Conservation (phyloP, 2,888 invertebrate species). For the Smittia aterrima region DNA sequence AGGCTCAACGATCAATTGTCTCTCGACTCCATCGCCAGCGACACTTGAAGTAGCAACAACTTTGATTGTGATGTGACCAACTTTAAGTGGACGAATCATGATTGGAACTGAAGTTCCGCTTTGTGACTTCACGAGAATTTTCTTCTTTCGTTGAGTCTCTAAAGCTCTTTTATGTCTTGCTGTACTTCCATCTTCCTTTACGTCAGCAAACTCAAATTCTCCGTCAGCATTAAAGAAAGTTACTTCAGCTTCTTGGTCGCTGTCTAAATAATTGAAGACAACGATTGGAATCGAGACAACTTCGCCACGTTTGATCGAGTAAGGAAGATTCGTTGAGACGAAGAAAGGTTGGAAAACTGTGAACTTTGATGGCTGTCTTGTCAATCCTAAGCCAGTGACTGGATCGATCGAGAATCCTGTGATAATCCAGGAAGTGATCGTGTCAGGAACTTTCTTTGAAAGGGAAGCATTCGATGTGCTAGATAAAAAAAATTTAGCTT, state of each 20-base stretch:
- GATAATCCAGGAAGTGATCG: constrained; percentile 80
- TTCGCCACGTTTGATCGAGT: constrained; percentile 85
- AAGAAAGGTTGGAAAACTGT: constrained; percentile 81
- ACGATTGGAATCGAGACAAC: constrained; percentile 83
- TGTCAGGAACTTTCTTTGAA: constrained; percentile 72
- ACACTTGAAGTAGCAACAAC: constrained; percentile 70
- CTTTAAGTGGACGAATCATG: constrained; percentile 71
- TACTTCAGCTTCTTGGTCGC: constrained; percentile 74
- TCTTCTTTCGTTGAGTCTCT: constrained; percentile 70
- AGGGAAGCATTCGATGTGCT: constrained; percentile 60
- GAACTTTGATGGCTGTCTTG: constrained; percentile 63
- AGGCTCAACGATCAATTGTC: constrained; percentile 72
- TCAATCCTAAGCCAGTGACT: constrained; percentile 72
- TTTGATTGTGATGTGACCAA: constrained; percentile 71
- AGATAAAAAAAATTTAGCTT: constrained; percentile 40
- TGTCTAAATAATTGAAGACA: constrained; percentile 83
- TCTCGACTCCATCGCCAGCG: constrained; percentile 77
- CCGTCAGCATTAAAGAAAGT: constrained; percentile 78
- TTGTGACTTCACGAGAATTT: constrained; percentile 68
- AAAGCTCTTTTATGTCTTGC: constrained; percentile 51
- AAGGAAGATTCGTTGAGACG: constrained; percentile 81
- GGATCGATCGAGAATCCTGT: constrained; percentile 80
- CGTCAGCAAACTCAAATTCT: constrained; percentile 77
- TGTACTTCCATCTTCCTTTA: constrained; percentile 65
- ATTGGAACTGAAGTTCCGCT: constrained; percentile 76